A percentile compares a stretch with the other conserved stretches of the same genome.
These are phyloP conservation scores for Euplagia quadripunctaria DNA, from an alignment of 2,888 invertebrate species.

Conservation along the genomic window DNA sequence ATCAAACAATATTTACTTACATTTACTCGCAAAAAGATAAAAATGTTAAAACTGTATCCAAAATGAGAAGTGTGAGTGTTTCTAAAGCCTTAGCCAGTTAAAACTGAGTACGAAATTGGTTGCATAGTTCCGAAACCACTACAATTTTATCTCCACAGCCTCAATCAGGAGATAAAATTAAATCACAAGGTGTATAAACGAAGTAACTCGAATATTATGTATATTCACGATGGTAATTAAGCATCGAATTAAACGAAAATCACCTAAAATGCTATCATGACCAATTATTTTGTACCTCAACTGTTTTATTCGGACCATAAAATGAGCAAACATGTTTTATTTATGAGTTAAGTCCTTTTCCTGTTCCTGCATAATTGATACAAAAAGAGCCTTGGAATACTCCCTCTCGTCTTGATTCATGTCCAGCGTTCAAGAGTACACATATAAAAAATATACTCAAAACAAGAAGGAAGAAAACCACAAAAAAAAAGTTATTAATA, in stretches of 20 bases:
- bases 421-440: slow-evolving; percentile 13
- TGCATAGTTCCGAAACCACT: neutral
- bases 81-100: too few relatives aligned
- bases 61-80: neutral
- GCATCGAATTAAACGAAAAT: neutral
- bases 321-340: slow-evolving; percentile 13
- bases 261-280: neutral
- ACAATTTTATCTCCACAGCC: neutral
- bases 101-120: neutral
- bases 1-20: too few relatives aligned
- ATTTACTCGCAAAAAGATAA: too few relatives aligned
- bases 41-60: too few relatives aligned
- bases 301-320: neutral
- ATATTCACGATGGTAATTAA: neutral
- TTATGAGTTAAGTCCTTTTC: slow-evolving; percentile 9
- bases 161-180: neutral
- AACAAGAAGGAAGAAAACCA: too few relatives aligned
- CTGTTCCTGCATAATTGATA: slow-evolving; percentile 30
- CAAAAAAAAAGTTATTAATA: too few relatives aligned
- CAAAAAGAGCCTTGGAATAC: slow-evolving; percentile 20
- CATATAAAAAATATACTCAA: neutral
- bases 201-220: neutral
- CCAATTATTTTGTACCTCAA: neutral
- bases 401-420: slow-evolving; percentile 14
- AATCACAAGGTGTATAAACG: neutral